Percentiles rank a stretch among this genome's conserved stretches.
Conservation (phyloP, 2,797 vertebrate species). For the Serranus cabrilla region DNA sequence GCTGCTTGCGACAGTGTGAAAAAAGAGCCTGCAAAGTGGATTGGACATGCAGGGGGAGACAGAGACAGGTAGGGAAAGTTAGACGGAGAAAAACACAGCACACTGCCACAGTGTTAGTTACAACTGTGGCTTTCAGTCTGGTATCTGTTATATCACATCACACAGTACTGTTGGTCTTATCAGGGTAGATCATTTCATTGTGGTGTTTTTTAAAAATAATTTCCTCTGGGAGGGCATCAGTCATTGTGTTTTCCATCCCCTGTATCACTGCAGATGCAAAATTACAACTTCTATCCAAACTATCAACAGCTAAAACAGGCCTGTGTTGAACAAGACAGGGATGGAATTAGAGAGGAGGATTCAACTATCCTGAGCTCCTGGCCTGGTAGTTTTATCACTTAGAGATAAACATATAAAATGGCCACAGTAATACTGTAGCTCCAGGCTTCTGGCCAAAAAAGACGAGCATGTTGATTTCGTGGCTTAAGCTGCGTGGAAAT, state of each 20-base stretch:
- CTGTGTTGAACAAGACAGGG: neutral
- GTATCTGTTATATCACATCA: neutral
- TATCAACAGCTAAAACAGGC: neutral
- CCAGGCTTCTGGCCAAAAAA: slow-evolving; percentile 19
- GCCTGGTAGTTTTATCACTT: slow-evolving; percentile 23
- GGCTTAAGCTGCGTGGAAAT: slow-evolving; percentile 21
- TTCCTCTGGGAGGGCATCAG: neutral
- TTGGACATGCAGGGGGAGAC: slow-evolving; percentile 14
- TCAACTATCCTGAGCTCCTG: slow-evolving; percentile 38
- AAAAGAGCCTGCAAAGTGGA: slow-evolving; percentile 37
- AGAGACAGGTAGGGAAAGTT: neutral
- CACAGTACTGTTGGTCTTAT: neutral
- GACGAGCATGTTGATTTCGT: slow-evolving; percentile 19
- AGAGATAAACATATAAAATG: slow-evolving; percentile 30
- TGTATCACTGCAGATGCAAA: neutral
- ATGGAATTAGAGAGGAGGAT: slow-evolving; percentile 23
- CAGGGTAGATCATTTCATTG: neutral
- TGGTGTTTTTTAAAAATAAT: neutral
- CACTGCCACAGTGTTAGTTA: neutral
- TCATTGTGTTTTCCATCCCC: neutral
- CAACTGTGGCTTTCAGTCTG: slow-evolving; percentile 4
- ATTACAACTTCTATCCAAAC: slow-evolving; percentile 2
- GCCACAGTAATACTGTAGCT: slow-evolving; percentile 13
- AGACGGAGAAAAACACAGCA: slow-evolving; percentile 9
- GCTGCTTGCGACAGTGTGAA: slow-evolving; percentile 17